Evolutionary conservation across 2,113 vertebrate species (phyloP).

Genomic region (Esox niger): DNA sequence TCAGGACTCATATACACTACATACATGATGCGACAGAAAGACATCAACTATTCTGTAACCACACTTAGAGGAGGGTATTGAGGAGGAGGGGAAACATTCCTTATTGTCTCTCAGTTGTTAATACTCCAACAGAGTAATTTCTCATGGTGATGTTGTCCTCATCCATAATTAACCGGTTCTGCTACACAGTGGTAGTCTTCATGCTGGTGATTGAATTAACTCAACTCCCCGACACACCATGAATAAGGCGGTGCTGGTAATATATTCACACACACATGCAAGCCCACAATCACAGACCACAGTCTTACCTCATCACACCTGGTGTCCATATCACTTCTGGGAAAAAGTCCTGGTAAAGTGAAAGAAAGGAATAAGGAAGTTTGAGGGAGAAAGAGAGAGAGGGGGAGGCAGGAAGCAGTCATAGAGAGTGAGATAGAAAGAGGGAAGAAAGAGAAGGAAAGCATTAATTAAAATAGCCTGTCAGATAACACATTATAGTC

Average conservation of each 20-base stretch:
- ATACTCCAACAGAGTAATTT: constrained; percentile 57
- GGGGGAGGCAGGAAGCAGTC: background rate
- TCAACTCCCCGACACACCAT: too few relatives aligned
- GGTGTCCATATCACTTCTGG: constrained; percentile 63
- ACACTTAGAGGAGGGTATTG: constrained; percentile 14
- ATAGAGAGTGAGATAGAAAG: background rate
- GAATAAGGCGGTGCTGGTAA: background rate
- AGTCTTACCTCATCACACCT: constrained; percentile 58
- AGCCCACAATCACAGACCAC: background rate
- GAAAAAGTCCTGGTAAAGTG: constrained; percentile 7
- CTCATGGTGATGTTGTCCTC: constrained; percentile 55
- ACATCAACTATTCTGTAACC: too few relatives aligned
- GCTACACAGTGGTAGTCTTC: constrained; percentile 40
- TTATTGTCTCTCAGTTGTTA: constrained; percentile 46
- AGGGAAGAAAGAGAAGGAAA: background rate
- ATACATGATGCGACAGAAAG: too few relatives aligned
- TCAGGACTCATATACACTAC: too few relatives aligned
- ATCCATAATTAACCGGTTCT: constrained; percentile 62
- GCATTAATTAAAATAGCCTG: too few relatives aligned
- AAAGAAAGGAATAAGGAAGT: background rate
- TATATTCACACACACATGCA: background rate
- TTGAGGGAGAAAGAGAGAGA: background rate
- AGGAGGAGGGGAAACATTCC: constrained; percentile 29
- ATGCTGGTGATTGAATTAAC: background rate
- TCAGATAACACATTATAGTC: too few relatives aligned